These are phyloP conservation scores for Drosophila maculinotata DNA, from an alignment of 2,888 invertebrate species.

Conservation along the genomic window DNA sequence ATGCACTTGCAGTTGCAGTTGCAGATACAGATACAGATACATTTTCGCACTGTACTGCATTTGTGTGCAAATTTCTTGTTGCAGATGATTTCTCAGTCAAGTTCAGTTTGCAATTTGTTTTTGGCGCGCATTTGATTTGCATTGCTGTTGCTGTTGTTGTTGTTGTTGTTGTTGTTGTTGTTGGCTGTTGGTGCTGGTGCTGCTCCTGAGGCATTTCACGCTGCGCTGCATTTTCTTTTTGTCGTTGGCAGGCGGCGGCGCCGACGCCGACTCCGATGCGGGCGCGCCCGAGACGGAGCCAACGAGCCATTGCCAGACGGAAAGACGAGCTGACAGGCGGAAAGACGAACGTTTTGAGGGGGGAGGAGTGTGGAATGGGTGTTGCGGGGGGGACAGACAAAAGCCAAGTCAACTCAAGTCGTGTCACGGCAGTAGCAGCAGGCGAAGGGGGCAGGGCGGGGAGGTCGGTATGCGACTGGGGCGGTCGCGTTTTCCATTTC, in stretches of 20 bases:
- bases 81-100: constrained; percentile 80
- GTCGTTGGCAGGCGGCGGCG: constrained; percentile 66
- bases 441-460: not conserved
- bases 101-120: constrained; percentile 82
- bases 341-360: constrained; percentile 27
- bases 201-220: constrained; percentile 72
- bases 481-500: constrained; percentile 80
- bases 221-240: constrained; percentile 66
- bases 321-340: constrained; percentile 48
- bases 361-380: not conserved
- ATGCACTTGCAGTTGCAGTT: constrained; percentile 10
- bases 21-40: constrained; percentile 14
- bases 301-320: constrained; percentile 74
- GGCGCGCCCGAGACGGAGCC: constrained; percentile 62
- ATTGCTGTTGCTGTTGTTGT: constrained; percentile 51
- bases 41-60: constrained; percentile 11
- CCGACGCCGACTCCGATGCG: constrained; percentile 58
- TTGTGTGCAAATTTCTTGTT: constrained; percentile 42
- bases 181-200: constrained; percentile 33
- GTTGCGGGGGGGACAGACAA: constrained; percentile 64
- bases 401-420: constrained; percentile 75
- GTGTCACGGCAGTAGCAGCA: constrained; percentile 42
- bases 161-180: constrained; percentile 34
- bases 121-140: constrained; percentile 70
- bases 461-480: constrained; percentile 66